These are phyloP conservation scores for Brachionus paranguensis DNA, from an alignment of 1,140 invertebrate species.

Conservation along the genomic window DNA sequence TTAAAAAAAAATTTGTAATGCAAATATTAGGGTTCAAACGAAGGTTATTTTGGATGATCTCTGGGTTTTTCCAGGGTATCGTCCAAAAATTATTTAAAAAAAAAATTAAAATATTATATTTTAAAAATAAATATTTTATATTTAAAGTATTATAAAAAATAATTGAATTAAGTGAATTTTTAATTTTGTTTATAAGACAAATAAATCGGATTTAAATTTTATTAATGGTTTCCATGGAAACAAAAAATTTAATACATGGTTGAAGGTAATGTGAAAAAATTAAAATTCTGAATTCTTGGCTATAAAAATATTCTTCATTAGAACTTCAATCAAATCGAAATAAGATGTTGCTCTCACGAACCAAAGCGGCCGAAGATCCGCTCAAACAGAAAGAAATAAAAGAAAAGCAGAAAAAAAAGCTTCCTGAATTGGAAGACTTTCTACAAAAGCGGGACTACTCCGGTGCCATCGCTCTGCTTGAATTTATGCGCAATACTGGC, in stretches of 20 bases:
- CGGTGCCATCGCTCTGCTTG: constrained; percentile 82
- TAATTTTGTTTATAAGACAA: background rate
- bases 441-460: constrained; percentile 80
- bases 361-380: constrained; percentile 44
- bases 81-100: too few relatives aligned
- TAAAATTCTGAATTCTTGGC: background rate
- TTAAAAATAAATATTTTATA: too few relatives aligned
- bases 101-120: too few relatives aligned
- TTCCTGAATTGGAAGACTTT: constrained; percentile 83
- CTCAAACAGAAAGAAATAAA: constrained; percentile 35
- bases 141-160: too few relatives aligned
- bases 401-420: constrained; percentile 47
- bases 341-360: constrained; percentile 44
- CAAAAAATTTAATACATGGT: background rate
- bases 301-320: background rate
- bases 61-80: too few relatives aligned
- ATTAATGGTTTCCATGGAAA: background rate
- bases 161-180: too few relatives aligned
- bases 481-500: constrained; percentile 62
- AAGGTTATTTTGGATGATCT: too few relatives aligned
- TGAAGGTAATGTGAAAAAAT: background rate
- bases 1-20: too few relatives aligned
- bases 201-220: background rate
- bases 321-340: background rate
- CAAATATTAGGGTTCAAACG: too few relatives aligned